phyloP scores from a whole-genome alignment of 2,113 vertebrate genomes.

The Apodemus speciosus region DNA sequence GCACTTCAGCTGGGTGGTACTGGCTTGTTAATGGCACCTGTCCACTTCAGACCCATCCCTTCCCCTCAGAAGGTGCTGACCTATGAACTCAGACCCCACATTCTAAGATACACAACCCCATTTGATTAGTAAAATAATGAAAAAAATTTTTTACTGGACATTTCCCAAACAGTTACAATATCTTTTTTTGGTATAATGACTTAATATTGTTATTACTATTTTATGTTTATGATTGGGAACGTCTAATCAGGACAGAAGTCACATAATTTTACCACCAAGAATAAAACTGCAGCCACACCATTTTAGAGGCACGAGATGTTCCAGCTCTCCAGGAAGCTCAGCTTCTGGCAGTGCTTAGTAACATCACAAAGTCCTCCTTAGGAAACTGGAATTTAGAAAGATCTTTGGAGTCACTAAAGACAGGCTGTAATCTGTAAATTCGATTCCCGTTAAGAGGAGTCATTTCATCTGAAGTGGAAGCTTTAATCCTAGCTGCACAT shows the following conservation, averaged over 20 bases:
- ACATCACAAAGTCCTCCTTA: background rate
- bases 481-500: background rate
- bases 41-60: background rate
- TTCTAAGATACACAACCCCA: background rate
- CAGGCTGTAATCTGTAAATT: background rate
- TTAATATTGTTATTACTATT: background rate
- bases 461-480: slow-evolving; percentile 22
- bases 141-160: background rate
- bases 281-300: slow-evolving; percentile 6
- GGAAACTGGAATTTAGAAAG: background rate
- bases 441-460: background rate
- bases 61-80: background rate
- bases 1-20: background rate
- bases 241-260: background rate
- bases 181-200: background rate
- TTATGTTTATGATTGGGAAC: background rate
- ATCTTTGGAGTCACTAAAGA: background rate
- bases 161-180: background rate
- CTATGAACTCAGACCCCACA: background rate
- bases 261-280: background rate
- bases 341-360: background rate
- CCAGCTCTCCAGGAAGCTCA: background rate
- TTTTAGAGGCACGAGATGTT: slow-evolving; percentile 5
- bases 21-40: background rate
- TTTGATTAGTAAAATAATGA: background rate